These are phyloP conservation scores for Lemur catta DNA, from an alignment of 2,797 vertebrate genomes.

Conservation along the genomic window DNA sequence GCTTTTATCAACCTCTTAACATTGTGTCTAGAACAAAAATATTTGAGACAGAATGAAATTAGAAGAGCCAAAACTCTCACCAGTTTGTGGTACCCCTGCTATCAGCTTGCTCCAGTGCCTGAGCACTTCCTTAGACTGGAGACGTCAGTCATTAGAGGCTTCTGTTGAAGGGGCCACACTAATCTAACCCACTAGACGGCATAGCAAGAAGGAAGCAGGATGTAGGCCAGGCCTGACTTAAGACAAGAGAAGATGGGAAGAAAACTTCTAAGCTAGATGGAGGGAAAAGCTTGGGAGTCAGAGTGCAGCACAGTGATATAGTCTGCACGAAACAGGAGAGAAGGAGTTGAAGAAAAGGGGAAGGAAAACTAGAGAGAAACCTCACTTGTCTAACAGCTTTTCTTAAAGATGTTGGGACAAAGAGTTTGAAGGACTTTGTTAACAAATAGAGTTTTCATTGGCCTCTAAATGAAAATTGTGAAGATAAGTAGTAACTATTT, in stretches of 20 bases:
- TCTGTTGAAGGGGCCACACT: background rate
- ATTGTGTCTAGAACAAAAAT: background rate
- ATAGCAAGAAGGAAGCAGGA: background rate
- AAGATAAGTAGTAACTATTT: background rate
- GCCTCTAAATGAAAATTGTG: background rate
- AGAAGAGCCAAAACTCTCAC: background rate
- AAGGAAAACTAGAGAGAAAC: background rate
- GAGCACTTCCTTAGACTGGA: background rate
- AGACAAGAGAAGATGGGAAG: background rate
- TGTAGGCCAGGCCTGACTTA: background rate
- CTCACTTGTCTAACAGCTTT: background rate
- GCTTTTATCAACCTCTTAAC: background rate
- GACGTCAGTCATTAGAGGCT: background rate
- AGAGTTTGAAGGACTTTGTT: no score
- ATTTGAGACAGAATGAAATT: background rate
- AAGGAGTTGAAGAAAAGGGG: no score
- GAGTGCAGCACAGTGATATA: rapidly evolving
- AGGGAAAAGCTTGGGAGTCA: background rate
- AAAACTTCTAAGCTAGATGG: background rate
- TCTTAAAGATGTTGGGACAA: background rate
- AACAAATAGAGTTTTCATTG: background rate
- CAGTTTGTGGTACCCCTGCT: background rate
- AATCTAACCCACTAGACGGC: background rate
- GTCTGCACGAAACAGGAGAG: no score
- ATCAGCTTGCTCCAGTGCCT: background rate